Evolutionary conservation across 2,888 invertebrate genomes (phyloP).

Genomic region (Thera obeliscata): DNA sequence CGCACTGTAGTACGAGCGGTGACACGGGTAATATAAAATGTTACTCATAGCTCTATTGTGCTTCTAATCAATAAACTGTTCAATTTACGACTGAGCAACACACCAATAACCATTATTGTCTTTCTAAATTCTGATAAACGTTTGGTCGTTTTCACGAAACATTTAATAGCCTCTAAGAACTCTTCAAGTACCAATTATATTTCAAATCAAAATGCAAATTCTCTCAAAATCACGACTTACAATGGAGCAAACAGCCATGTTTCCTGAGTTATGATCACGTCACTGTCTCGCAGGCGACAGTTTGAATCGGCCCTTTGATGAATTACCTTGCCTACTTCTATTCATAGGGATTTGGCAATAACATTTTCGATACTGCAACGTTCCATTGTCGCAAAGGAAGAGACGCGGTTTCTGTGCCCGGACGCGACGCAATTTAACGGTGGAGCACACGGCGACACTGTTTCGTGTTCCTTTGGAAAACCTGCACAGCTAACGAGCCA

Average conservation of each 20-base stretch:
- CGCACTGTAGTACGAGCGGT: conserved; percentile 3
- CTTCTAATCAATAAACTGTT: background rate
- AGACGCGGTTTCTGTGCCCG: conserved; percentile 58
- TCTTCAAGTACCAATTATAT: conserved; percentile 16
- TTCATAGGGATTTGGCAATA: conserved; percentile 48
- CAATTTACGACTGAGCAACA: conserved; percentile 8
- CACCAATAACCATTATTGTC: conserved; percentile 12
- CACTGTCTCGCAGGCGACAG: conserved; percentile 5
- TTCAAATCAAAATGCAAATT: conserved; percentile 23
- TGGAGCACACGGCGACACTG: conserved; percentile 61
- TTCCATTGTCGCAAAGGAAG: conserved; percentile 65
- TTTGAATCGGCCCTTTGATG: conserved; percentile 24
- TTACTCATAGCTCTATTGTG: background rate
- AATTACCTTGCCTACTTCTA: conserved; percentile 20
- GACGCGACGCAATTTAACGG: conserved; percentile 67
- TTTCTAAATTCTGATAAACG: conserved; percentile 13
- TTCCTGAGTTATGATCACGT: conserved; percentile 14
- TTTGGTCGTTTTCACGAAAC: conserved; percentile 17
- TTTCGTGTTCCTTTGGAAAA: conserved; percentile 54
- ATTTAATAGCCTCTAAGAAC: conserved; percentile 7
- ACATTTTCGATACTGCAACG: conserved; percentile 57
- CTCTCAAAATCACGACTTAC: conserved; percentile 19
- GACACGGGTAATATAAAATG: conserved; percentile 13
- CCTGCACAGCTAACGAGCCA: conserved; percentile 40
- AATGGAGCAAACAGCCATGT: conserved; percentile 5